phyloP scores from a whole-genome alignment of 2,113 vertebrate species.

The Lynx canadensis region DNA sequence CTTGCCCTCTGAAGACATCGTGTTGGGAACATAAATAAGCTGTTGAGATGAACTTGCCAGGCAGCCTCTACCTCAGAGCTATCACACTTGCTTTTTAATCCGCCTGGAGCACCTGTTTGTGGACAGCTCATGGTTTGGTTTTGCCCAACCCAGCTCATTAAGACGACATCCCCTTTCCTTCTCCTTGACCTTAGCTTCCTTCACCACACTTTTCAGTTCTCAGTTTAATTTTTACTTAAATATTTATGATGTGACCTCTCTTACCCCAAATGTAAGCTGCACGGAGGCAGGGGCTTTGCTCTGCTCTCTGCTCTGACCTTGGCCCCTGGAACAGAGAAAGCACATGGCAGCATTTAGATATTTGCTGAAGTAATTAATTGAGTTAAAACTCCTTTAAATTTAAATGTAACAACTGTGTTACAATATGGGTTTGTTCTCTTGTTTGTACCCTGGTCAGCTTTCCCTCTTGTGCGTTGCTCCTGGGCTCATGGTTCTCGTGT shows the following conservation, averaged over 20 bases:
- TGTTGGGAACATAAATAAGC: fast-evolving
- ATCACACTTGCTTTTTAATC: no score
- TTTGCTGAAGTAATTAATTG: neutral
- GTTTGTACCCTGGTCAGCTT: neutral
- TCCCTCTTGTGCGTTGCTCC: fast-evolving
- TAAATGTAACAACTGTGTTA: no score
- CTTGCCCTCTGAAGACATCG: neutral
- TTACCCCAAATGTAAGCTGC: neutral
- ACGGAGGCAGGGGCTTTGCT: neutral
- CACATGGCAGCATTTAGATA: neutral
- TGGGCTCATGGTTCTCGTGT: fast-evolving
- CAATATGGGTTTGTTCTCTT: fast-evolving
- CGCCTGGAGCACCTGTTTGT: fast-evolving
- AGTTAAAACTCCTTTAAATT: neutral
- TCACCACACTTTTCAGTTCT: neutral
- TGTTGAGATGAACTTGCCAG: neutral
- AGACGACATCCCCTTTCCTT: neutral
- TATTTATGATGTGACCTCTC: neutral
- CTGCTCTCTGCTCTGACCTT: neutral
- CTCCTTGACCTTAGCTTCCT: neutral
- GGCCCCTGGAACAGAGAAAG: neutral
- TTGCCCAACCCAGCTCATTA: neutral
- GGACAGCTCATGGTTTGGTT: fast-evolving
- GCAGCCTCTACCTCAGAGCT: no score
- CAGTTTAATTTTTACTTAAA: neutral